Conservation (phyloP, 2,888 invertebrate species). For the Hedya salicella region DNA sequence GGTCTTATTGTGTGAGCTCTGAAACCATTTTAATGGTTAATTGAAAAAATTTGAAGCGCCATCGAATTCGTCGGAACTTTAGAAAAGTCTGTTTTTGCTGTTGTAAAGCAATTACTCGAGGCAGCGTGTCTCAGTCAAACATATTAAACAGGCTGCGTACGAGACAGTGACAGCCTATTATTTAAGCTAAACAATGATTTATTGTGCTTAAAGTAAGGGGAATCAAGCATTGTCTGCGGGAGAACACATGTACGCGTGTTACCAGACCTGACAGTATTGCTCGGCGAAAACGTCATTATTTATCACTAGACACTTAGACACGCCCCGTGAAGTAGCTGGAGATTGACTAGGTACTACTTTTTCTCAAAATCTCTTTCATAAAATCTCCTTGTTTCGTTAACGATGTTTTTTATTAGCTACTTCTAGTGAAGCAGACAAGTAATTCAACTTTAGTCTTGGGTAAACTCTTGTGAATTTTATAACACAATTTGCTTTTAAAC, state of each 20-base stretch:
- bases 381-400: no score
- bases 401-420: background rate
- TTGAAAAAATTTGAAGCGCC: constrained; percentile 36
- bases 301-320: constrained; percentile 29
- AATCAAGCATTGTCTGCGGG: constrained; percentile 41
- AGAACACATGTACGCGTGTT: constrained; percentile 38
- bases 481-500: background rate
- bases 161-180: constrained; percentile 41
- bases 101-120: constrained; percentile 31
- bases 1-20: constrained; percentile 43
- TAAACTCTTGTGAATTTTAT: background rate
- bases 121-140: constrained; percentile 18
- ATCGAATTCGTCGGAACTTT: constrained; percentile 24
- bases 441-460: no score
- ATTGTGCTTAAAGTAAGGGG: constrained; percentile 37
- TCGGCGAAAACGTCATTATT: constrained; percentile 37
- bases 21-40: constrained; percentile 41
- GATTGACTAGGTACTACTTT: constrained; percentile 15
- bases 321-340: background rate
- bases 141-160: constrained; percentile 28
- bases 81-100: background rate
- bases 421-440: background rate
- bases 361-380: background rate
- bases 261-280: constrained; percentile 40
- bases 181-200: constrained; percentile 43